phyloP scores from a whole-genome alignment of 2,797 vertebrate genomes.

The Hapalemur alaotrensis region DNA sequence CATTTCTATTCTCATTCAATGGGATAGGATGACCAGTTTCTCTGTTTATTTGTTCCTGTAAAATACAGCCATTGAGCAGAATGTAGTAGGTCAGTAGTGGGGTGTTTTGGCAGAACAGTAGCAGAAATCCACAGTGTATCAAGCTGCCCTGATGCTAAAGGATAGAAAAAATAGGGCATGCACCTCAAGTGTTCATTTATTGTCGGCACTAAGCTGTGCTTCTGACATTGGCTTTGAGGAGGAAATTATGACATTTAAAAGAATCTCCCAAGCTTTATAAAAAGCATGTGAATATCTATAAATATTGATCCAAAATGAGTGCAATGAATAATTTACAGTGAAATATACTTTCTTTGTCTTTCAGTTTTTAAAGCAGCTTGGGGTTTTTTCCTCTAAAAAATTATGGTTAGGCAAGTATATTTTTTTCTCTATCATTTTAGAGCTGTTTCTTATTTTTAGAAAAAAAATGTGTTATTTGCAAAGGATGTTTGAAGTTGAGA shows the following conservation, averaged over 20 bases:
- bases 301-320: constrained; percentile 75
- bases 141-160: background rate
- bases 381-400: constrained; percentile 55
- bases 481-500: constrained; percentile 34
- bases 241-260: constrained; percentile 77
- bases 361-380: constrained; percentile 49
- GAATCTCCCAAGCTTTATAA: constrained; percentile 70
- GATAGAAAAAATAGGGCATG: background rate
- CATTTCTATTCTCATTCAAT: background rate
- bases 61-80: background rate
- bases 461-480: constrained; percentile 63
- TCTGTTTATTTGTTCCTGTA: background rate
- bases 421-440: constrained; percentile 50
- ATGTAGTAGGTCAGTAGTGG: background rate
- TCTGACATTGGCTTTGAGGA: constrained; percentile 70
- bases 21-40: background rate
- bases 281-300: constrained; percentile 76
- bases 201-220: background rate
- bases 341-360: constrained; percentile 74
- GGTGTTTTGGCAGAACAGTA: background rate
- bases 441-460: constrained; percentile 73
- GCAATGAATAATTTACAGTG: constrained; percentile 78
- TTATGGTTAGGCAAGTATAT: constrained; percentile 52
- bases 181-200: background rate
- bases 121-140: background rate